Conservation (phyloP, 2,888 invertebrate species). For the Anorthoa munda region DNA sequence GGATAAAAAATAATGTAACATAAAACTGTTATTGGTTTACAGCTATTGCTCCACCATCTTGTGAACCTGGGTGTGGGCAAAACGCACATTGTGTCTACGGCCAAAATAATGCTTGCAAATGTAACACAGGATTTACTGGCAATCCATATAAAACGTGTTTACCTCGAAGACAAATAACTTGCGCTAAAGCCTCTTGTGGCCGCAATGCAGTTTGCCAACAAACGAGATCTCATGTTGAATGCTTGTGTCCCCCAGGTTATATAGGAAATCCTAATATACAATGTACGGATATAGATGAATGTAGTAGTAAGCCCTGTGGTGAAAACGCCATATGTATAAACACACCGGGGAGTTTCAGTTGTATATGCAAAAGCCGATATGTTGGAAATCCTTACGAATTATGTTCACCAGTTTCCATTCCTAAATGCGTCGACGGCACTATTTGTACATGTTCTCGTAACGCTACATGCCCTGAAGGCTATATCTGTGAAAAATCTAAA, state of each 20-base stretch:
- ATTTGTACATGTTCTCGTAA: slow-evolving; percentile 93
- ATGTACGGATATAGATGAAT: slow-evolving; percentile 96
- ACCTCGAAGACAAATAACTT: slow-evolving; percentile 93
- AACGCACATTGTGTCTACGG: slow-evolving; percentile 97
- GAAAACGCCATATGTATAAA: slow-evolving; percentile 97
- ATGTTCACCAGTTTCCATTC: slow-evolving; percentile 93
- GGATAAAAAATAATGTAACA: slow-evolving; percentile 16
- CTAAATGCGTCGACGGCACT: slow-evolving; percentile 93
- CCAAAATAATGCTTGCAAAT: slow-evolving; percentile 94
- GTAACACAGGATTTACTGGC: slow-evolving; percentile 95
- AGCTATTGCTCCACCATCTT: slow-evolving; percentile 95
- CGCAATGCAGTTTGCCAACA: slow-evolving; percentile 95
- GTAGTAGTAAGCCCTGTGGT: slow-evolving; percentile 94
- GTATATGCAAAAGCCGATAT: slow-evolving; percentile 96
- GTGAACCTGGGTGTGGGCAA: slow-evolving; percentile 94
- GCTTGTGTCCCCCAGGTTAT: slow-evolving; percentile 95
- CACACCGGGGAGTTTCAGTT: slow-evolving; percentile 96
- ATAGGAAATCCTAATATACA: slow-evolving; percentile 96
- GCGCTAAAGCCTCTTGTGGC: slow-evolving; percentile 94
- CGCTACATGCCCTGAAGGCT: slow-evolving; percentile 94
- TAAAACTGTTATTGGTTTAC: slow-evolving; percentile 73
- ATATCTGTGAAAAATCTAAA: slow-evolving; percentile 93
- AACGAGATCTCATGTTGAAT: slow-evolving; percentile 94
- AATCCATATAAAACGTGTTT: slow-evolving; percentile 97
- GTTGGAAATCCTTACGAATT: slow-evolving; percentile 97